phyloP scores from a whole-genome alignment of 2,888 invertebrate genomes.

The Scaptomyza reducta region DNA sequence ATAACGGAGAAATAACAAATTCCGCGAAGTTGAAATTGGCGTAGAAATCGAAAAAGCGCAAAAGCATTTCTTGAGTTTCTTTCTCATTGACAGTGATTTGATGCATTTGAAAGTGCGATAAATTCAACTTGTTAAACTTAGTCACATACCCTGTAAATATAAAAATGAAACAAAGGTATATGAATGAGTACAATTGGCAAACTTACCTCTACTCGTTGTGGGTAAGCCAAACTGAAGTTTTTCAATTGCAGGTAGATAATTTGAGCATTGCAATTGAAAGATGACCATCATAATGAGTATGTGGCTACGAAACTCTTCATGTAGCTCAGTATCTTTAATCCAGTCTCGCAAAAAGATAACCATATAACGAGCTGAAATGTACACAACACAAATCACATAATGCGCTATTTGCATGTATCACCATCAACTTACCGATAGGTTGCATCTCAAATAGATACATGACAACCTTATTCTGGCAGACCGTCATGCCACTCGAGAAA shows the following conservation, averaged over 20 bases:
- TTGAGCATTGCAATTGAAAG: slow-evolving; percentile 27
- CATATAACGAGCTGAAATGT: slow-evolving; percentile 40
- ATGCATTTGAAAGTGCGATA: neutral
- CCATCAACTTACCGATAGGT: slow-evolving; percentile 24
- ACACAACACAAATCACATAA: neutral
- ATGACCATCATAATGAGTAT: slow-evolving; percentile 37
- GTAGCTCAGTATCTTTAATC: neutral
- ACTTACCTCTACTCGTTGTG: slow-evolving; percentile 20
- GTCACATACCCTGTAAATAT: neutral
- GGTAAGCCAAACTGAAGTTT: neutral
- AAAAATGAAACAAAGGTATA: neutral
- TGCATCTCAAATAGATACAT: slow-evolving; percentile 35
- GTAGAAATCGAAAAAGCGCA: neutral
- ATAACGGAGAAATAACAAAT: neutral
- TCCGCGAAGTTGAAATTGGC: neutral
- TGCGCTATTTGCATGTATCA: neutral
- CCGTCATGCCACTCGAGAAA: neutral
- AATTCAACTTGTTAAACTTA: neutral
- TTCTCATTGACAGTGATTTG: neutral
- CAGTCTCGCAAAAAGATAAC: slow-evolving; percentile 22
- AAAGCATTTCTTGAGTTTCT: neutral
- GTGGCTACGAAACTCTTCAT: slow-evolving; percentile 17
- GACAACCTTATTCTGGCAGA: slow-evolving; percentile 31
- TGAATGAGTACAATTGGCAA: neutral
- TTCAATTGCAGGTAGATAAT: slow-evolving; percentile 19